These are phyloP conservation scores for Antedon mediterranea DNA, from an alignment of 53 echinoderm and acorn worm species.

Conservation along the genomic window DNA sequence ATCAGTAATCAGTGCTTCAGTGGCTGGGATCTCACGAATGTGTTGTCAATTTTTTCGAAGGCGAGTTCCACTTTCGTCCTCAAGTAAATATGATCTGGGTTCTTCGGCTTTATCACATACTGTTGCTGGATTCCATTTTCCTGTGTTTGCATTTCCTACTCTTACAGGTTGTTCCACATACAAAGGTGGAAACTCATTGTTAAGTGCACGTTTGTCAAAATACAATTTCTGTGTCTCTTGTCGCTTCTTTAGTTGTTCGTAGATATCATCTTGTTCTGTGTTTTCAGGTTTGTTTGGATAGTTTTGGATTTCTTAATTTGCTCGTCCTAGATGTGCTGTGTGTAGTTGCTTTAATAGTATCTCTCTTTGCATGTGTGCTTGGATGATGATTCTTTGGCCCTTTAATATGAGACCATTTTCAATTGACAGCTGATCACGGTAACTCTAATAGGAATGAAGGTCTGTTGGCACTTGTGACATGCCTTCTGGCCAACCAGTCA, in stretches of 20 bases:
- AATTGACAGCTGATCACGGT: slow-evolving; percentile 16
- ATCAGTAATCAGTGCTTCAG: too few relatives aligned
- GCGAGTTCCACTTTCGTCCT: neutral
- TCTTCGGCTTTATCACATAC: neutral
- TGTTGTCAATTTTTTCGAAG: slow-evolving; percentile 8
- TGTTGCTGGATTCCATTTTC: slow-evolving; percentile 4
- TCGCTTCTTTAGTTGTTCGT: slow-evolving; percentile 4
- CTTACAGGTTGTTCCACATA: slow-evolving; percentile 5
- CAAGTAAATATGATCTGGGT: slow-evolving; percentile 8
- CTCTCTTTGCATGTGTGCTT: slow-evolving; percentile 9
- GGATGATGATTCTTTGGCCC: slow-evolving; percentile 12
- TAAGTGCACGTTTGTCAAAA: neutral
- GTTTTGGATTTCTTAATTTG: neutral
- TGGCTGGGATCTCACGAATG: neutral
- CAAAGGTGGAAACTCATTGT: neutral
- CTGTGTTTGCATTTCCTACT: slow-evolving; percentile 2
- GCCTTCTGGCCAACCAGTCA: neutral
- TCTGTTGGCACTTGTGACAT: neutral
- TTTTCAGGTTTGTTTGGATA: neutral
- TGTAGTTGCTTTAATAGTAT: slow-evolving; percentile 16
- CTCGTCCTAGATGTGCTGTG: slow-evolving; percentile 14
- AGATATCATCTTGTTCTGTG: slow-evolving; percentile 1
- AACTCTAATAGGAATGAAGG: slow-evolving; percentile 10
- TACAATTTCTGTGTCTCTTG: slow-evolving; percentile 2
- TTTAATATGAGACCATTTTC: slow-evolving; percentile 17